These are phyloP conservation scores for Momotus momota DNA, from an alignment of 2,797 vertebrate species.

Conservation along the genomic window DNA sequence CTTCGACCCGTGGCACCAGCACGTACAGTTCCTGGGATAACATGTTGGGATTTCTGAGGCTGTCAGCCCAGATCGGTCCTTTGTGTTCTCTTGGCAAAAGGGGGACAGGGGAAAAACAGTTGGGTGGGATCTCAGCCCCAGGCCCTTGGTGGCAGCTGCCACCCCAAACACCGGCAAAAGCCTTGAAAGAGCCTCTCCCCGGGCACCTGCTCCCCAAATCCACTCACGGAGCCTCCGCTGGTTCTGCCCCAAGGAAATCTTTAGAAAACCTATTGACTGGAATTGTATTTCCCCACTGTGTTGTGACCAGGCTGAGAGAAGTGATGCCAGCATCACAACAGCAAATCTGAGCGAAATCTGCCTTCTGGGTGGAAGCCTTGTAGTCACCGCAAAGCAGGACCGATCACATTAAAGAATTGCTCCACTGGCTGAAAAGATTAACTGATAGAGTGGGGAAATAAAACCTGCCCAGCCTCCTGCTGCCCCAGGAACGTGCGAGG, in stretches of 20 bases:
- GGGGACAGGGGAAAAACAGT: neutral
- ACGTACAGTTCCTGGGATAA: accelerated
- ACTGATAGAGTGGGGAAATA: accelerated
- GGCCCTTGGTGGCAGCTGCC: neutral
- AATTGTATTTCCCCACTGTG: neutral
- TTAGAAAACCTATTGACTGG: neutral
- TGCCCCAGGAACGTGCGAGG: accelerated
- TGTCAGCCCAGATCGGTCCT: neutral
- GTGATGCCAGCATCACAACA: neutral
- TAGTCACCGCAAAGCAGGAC: neutral
- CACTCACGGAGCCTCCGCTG: neutral
- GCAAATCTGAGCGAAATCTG: neutral
- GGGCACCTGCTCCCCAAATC: neutral
- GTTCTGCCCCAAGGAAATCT: neutral
- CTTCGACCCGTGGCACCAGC: accelerated
- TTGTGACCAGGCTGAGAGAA: neutral
- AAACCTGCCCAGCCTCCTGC: neutral
- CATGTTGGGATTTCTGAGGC: neutral
- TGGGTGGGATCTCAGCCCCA: neutral
- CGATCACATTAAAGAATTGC: accelerated
- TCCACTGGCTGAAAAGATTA: neutral
- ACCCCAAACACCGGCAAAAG: neutral
- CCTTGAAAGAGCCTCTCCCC: neutral
- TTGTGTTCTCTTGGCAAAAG: neutral
- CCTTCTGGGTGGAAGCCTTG: neutral